Conservation (phyloP, 2,797 vertebrate genomes). For the Emys orbicularis region DNA sequence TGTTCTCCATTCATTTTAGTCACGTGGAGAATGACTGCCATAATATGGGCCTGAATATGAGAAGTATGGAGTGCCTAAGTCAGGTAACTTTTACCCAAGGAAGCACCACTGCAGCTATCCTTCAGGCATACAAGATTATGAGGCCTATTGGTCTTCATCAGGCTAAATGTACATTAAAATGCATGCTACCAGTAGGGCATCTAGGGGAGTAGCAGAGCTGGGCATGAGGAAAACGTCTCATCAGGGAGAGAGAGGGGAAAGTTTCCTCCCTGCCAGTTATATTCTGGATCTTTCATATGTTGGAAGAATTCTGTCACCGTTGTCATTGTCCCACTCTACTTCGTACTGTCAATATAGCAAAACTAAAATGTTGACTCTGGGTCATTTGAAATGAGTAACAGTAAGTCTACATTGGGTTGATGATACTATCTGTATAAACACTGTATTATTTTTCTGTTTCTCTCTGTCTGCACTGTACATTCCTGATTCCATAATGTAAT, state of each 20-base stretch:
- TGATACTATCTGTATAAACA: constrained; percentile 6
- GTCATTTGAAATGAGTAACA: not conserved
- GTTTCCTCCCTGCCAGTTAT: not conserved
- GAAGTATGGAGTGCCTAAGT: not conserved
- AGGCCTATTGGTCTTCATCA: not conserved
- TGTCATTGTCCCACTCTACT: not conserved
- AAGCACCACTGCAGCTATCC: not conserved
- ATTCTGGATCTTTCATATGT: not conserved
- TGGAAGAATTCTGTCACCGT: not conserved
- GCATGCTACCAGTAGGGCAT: not conserved
- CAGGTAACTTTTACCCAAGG: not conserved
- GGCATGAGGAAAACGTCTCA: not conserved
- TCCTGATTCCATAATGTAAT: constrained; percentile 42
- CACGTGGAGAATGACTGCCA: not conserved
- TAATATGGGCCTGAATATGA: not conserved
- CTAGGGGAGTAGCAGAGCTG: not conserved
- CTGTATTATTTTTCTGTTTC: constrained; percentile 9
- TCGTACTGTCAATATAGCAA: not conserved
- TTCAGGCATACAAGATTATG: accelerated
- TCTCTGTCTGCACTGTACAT: constrained; percentile 47
- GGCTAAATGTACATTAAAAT: not conserved
- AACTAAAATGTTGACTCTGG: not conserved
- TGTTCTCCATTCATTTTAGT: not conserved
- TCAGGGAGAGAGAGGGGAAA: not conserved
- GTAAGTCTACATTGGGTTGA: not conserved